Evolutionary conservation across 2,797 vertebrate species (phyloP).

Genomic region (Leptodactylus fallax): DNA sequence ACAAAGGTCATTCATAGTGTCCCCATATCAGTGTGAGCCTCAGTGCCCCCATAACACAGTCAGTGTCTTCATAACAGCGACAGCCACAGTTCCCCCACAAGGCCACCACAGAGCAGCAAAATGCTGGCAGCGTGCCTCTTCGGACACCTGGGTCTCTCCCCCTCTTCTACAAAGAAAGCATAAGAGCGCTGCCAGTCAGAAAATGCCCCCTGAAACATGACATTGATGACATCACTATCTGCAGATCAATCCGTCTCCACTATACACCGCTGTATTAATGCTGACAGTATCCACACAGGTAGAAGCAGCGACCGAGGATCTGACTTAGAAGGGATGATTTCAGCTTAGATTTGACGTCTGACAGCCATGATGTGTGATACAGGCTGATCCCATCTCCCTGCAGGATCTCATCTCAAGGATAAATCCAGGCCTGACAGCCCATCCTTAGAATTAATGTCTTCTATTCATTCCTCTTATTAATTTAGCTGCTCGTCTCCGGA

Average conservation of each 20-base stretch:
- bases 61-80: too few relatives aligned
- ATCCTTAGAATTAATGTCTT: constrained; percentile 51
- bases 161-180: too few relatives aligned
- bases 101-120: too few relatives aligned
- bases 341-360: neutral
- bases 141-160: neutral
- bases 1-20: too few relatives aligned
- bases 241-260: too few relatives aligned
- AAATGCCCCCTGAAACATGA: too few relatives aligned
- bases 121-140: too few relatives aligned
- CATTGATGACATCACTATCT: neutral
- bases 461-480: constrained; percentile 39
- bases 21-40: too few relatives aligned
- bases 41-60: too few relatives aligned
- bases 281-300: neutral
- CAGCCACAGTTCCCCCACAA: too few relatives aligned
- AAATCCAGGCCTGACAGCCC: constrained; percentile 35
- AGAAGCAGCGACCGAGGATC: neutral
- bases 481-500: neutral
- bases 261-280: neutral
- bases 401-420: neutral
- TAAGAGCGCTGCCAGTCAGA: too few relatives aligned
- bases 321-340: neutral
- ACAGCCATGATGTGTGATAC: neutral
- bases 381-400: neutral